These are phyloP conservation scores for Tor tambroides DNA, from an alignment of 2,113 vertebrate species.

Conservation along the genomic window DNA sequence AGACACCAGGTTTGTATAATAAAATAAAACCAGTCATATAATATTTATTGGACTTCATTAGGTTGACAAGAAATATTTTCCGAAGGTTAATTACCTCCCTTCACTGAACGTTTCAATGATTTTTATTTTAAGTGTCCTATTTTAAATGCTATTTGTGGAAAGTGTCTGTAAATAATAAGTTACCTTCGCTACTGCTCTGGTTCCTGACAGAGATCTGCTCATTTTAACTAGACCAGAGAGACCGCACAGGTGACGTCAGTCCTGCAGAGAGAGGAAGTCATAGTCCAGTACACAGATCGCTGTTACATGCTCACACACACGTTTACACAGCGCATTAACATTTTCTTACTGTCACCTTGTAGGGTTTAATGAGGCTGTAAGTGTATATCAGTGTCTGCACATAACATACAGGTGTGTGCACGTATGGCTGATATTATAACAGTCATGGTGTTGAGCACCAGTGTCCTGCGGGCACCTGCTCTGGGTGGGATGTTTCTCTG, in stretches of 20 bases:
- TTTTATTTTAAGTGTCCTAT: not conserved
- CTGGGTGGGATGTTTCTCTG: constrained; percentile 15
- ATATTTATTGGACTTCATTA: not conserved
- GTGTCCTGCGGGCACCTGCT: constrained; percentile 15
- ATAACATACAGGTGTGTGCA: not conserved
- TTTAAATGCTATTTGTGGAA: not conserved
- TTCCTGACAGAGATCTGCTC: constrained; percentile 9
- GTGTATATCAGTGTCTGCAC: not conserved
- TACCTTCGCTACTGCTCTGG: not conserved
- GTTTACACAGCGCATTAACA: constrained; percentile 1
- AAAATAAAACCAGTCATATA: not conserved
- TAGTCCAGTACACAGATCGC: constrained; percentile 34
- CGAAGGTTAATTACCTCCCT: not conserved
- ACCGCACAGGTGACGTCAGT: constrained; percentile 50
- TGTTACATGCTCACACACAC: constrained; percentile 41
- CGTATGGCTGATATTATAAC: not conserved
- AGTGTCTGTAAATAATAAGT: constrained; percentile 18
- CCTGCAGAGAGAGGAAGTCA: constrained; percentile 30
- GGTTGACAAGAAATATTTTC: not conserved
- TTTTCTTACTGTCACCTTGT: not conserved
- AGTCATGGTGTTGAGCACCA: not conserved
- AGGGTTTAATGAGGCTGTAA: not conserved
- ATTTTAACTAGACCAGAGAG: constrained; percentile 48
- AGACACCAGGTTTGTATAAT: not conserved
- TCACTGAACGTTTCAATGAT: not conserved